phyloP scores from a whole-genome alignment of 2,113 vertebrate species.

The Alectura lathami region DNA sequence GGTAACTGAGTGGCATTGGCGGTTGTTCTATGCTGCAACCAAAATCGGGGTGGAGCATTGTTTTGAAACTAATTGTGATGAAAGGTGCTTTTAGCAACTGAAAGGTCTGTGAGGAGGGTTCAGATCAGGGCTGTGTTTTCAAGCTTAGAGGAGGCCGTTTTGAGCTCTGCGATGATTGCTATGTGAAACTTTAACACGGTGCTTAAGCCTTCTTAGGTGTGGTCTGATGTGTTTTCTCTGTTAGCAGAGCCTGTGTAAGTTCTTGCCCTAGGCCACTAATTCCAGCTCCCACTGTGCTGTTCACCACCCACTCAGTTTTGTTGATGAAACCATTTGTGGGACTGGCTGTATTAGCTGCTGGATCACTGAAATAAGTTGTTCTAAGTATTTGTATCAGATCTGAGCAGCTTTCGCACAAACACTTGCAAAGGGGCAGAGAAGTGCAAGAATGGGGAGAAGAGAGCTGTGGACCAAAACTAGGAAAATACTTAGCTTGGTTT shows the following conservation, averaged over 20 bases:
- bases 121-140: neutral
- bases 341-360: neutral
- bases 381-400: neutral
- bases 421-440: neutral
- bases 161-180: neutral
- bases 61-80: neutral
- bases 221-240: neutral
- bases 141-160: neutral
- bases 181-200: neutral
- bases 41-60: neutral
- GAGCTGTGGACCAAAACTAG: neutral
- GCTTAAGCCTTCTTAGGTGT: neutral
- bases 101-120: neutral
- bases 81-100: neutral
- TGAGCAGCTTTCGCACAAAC: neutral
- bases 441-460: neutral
- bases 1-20: neutral
- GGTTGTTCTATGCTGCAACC: neutral
- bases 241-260: neutral
- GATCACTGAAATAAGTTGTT: neutral
- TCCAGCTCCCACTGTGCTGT: neutral
- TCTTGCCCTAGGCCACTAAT: neutral
- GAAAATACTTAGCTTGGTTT: neutral
- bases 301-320: neutral
- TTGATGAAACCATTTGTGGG: neutral